Evolutionary conservation across 2,113 vertebrate genomes (phyloP).

Genomic region (Empidonax alnorum): DNA sequence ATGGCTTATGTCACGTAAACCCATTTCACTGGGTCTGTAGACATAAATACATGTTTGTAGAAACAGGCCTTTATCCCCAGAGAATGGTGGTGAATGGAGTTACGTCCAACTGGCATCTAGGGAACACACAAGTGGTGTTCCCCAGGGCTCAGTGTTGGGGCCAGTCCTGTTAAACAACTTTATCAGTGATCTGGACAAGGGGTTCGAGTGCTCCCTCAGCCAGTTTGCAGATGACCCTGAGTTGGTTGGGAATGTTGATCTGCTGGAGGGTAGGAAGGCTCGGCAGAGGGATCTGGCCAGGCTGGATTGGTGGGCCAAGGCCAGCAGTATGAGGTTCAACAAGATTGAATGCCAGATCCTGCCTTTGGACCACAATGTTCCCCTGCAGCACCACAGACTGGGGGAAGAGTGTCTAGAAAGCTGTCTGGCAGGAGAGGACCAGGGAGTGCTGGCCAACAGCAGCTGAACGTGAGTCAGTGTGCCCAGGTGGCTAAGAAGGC

Average conservation of each 20-base stretch:
- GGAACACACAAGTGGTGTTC: background rate
- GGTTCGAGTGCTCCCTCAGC: rapidly evolving
- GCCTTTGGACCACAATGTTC: background rate
- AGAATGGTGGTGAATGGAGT: background rate
- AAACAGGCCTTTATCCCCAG: background rate
- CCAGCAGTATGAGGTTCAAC: background rate
- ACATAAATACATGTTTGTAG: background rate
- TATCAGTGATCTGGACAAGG: background rate
- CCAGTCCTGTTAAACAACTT: background rate
- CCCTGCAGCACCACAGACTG: background rate
- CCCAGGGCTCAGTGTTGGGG: background rate
- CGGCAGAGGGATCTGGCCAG: background rate
- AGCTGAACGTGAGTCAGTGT: background rate
- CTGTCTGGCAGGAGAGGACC: background rate
- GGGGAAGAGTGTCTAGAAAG: background rate
- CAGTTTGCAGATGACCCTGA: background rate
- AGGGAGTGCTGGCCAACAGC: background rate
- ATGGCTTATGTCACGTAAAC: background rate
- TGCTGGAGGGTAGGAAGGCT: background rate
- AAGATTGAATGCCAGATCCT: background rate
- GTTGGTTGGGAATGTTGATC: background rate
- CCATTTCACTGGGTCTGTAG: background rate
- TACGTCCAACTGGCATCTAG: background rate
- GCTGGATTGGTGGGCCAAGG: background rate
- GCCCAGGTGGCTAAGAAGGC: background rate